Evolutionary conservation across 2,113 vertebrate genomes (phyloP).

Genomic region (Saguinus midas): DNA sequence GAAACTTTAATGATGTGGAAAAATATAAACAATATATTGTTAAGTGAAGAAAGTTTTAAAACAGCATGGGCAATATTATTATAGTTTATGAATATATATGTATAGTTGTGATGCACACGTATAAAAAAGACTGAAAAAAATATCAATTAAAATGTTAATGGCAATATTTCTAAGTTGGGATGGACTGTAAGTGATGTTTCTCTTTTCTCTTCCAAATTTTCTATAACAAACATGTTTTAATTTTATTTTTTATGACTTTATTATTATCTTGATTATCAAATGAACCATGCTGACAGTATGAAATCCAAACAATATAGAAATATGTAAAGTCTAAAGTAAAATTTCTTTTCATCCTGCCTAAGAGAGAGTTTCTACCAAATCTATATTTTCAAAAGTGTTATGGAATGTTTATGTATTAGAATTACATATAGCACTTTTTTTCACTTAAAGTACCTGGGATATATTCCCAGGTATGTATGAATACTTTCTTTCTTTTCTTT

Average conservation of each 20-base stretch:
- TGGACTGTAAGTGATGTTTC: background rate
- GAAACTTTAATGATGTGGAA: conserved; percentile 46
- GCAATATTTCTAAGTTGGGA: background rate
- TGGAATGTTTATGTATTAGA: background rate
- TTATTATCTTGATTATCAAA: conserved; percentile 13
- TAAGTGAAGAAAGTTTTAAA: conserved; percentile 22
- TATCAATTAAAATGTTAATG: background rate
- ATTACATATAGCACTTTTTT: background rate
- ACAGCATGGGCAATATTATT: background rate
- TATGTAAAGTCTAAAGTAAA: background rate
- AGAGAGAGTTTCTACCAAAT: background rate
- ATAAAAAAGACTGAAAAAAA: background rate
- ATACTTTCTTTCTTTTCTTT: background rate
- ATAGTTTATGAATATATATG: conserved; percentile 27
- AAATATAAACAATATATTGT: conserved; percentile 26
- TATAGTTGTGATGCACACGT: background rate
- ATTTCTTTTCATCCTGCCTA: background rate
- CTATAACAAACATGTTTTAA: background rate
- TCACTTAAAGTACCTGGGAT: background rate
- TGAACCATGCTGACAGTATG: background rate
- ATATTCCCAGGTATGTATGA: background rate
- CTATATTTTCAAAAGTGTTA: background rate
- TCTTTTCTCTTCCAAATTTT: background rate
- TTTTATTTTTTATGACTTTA: background rate
- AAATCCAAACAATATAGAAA: background rate